These are phyloP conservation scores for Morpho achilles DNA, from an alignment of 2,888 invertebrate species.

Conservation along the genomic window DNA sequence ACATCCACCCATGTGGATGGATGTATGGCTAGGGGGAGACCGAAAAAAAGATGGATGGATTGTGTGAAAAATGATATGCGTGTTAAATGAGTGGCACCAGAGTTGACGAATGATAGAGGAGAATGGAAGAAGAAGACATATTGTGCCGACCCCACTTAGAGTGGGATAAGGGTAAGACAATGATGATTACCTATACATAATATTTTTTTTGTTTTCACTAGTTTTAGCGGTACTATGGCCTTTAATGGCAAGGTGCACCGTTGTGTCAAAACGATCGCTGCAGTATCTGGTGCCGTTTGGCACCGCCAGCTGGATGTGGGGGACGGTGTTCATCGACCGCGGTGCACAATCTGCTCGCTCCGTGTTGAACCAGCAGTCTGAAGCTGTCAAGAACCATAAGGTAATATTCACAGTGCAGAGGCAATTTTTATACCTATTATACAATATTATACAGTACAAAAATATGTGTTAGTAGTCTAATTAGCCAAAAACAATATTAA, in stretches of 20 bases:
- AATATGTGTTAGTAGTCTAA: too few species aligned
- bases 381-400: conserved; percentile 82
- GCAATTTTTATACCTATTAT: too few species aligned
- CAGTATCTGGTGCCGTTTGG: conserved; percentile 92
- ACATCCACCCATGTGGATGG: not conserved
- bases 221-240: conserved; percentile 91
- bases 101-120: too few species aligned
- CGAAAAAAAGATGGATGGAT: too few species aligned
- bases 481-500: too few species aligned
- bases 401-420: conserved; percentile 44
- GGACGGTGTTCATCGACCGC: conserved; percentile 92
- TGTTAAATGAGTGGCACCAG: too few species aligned
- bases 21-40: too few species aligned
- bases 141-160: too few species aligned
- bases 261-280: conserved; percentile 90
- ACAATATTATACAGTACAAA: too few species aligned
- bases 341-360: conserved; percentile 85
- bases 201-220: conserved; percentile 39
- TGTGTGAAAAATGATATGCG: too few species aligned
- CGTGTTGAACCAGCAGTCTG: conserved; percentile 85
- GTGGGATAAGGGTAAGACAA: too few species aligned
- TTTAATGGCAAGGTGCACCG: conserved; percentile 87
- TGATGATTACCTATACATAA: not conserved
- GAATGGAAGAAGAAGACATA: too few species aligned
- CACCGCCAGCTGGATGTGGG: conserved; percentile 91